Percentiles rank a stretch among this genome's conserved stretches.
Conservation (phyloP, 2,113 vertebrate species). For the Rhineura floridana region DNA sequence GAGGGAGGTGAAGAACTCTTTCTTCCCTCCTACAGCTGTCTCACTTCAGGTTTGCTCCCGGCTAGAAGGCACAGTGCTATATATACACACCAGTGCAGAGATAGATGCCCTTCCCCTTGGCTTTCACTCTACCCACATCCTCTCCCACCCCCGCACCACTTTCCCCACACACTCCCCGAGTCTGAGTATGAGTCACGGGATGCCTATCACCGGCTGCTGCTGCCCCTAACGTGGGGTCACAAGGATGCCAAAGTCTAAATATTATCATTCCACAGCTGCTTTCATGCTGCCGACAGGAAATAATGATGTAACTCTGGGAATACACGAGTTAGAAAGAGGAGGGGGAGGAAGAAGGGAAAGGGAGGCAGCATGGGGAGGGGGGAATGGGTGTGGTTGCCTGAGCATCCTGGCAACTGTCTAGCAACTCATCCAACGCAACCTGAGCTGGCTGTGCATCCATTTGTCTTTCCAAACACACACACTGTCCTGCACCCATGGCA, state of each 20-base stretch:
- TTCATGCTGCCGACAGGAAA: constrained; percentile 34
- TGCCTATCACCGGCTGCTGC: neutral
- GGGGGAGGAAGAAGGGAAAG: neutral
- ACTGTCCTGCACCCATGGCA: neutral
- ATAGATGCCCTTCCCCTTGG: constrained; percentile 6
- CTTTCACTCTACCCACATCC: neutral
- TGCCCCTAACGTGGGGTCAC: constrained; percentile 16
- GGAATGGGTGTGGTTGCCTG: neutral
- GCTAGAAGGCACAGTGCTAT: neutral
- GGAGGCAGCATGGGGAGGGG: neutral
- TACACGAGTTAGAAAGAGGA: neutral
- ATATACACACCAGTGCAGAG: constrained; percentile 3
- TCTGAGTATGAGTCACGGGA: constrained; percentile 1
- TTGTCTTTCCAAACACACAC: no score
- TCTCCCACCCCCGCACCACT: neutral
- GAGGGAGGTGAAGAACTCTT: neutral
- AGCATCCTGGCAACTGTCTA: neutral
- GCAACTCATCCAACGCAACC: neutral
- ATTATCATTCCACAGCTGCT: constrained; percentile 32
- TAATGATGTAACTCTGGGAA: constrained; percentile 10
- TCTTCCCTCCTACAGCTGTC: neutral
- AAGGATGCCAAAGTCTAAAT: constrained; percentile 34
- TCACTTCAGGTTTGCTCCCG: neutral
- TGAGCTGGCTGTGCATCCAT: neutral
- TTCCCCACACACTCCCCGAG: neutral